Evolutionary conservation across 2,888 invertebrate genomes (phyloP).

Genomic region (Deroplatys truncata): DNA sequence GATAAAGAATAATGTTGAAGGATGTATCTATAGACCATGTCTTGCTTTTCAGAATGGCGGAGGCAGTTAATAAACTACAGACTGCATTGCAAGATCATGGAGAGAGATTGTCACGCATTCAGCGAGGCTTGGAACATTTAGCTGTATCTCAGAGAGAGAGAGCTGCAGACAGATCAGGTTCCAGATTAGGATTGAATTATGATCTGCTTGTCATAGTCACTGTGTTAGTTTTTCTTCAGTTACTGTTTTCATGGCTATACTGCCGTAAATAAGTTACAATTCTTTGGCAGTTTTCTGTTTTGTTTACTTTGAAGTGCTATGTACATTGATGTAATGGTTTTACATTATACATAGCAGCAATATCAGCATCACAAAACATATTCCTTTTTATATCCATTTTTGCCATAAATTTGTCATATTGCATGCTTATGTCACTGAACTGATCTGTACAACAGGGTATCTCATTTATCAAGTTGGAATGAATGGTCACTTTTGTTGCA

Average conservation of each 20-base stretch:
- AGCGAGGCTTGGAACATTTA: slow-evolving; percentile 25
- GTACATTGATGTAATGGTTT: too few relatives aligned
- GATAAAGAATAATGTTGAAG: background rate
- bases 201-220: background rate
- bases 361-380: background rate
- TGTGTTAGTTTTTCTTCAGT: background rate
- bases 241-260: background rate
- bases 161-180: background rate
- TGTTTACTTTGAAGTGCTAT: too few relatives aligned
- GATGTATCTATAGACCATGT: background rate
- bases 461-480: background rate
- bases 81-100: slow-evolving; percentile 21
- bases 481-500: background rate
- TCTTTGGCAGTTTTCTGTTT: too few relatives aligned
- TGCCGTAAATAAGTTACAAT: background rate
- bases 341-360: too few relatives aligned
- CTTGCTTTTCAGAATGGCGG: slow-evolving; percentile 6
- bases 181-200: background rate
- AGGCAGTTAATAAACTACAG: slow-evolving; percentile 22
- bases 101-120: slow-evolving; percentile 26
- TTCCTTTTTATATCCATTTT: background rate
- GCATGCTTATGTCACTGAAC: background rate
- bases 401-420: background rate
- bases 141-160: slow-evolving; percentile 26
- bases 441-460: background rate